Evolutionary conservation across 2,113 vertebrate species (phyloP).

Genomic region (Ameiurus melas): DNA sequence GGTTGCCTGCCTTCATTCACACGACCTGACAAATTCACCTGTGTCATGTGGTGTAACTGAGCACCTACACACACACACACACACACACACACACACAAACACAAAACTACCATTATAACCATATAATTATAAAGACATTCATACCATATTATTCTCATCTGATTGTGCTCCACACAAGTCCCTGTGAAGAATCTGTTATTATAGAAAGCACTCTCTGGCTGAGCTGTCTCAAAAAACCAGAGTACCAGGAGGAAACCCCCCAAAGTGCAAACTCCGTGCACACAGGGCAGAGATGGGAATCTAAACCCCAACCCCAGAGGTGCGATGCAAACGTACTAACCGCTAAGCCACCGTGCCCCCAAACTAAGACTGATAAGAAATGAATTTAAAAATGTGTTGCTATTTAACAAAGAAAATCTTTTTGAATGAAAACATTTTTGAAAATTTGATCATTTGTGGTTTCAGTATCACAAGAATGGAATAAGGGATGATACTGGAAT

Average conservation of each 20-base stretch:
- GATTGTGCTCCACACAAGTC: background rate
- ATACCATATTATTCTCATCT: background rate
- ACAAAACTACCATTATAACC: background rate
- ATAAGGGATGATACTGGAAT: background rate
- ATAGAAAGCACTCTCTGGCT: too few relatives aligned
- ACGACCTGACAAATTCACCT: conserved; percentile 86
- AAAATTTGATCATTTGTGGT: background rate
- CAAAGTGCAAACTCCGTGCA: too few relatives aligned
- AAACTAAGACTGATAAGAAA: background rate
- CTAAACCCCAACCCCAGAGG: too few relatives aligned
- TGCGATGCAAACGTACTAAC: too few relatives aligned
- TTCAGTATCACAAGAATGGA: background rate
- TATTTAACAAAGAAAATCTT: background rate
- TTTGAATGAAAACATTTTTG: background rate
- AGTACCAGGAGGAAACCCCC: too few relatives aligned
- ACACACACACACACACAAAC: conserved; percentile 52
- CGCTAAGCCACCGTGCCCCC: too few relatives aligned
- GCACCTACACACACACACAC: conserved; percentile 73
- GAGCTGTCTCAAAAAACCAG: too few relatives aligned
- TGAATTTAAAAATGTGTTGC: background rate
- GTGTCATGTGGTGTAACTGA: conserved; percentile 92
- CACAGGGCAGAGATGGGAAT: too few relatives aligned
- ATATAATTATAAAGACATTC: background rate
- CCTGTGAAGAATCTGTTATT: too few relatives aligned
- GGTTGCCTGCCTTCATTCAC: conserved; percentile 80